Percentiles rank a stretch among this genome's conserved stretches.
Conservation (phyloP, 2,113 vertebrate species). For the Maccullochella peelii region DNA sequence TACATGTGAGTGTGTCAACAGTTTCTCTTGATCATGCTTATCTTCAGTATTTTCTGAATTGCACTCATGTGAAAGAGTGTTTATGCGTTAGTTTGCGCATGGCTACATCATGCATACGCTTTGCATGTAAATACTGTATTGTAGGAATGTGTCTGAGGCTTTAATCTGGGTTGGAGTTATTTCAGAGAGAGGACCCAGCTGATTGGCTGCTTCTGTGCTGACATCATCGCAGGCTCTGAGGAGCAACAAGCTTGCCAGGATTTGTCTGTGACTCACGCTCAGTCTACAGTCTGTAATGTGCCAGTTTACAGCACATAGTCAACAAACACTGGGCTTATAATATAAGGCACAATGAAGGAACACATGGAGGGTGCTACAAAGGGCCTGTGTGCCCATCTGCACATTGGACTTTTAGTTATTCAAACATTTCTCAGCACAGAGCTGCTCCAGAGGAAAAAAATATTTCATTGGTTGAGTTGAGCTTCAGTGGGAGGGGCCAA, state of each 20-base stretch:
- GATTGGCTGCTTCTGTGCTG: constrained; percentile 43
- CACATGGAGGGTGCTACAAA: constrained; percentile 53
- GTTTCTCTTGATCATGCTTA: not conserved
- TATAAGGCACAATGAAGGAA: constrained; percentile 55
- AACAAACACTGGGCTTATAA: constrained; percentile 59
- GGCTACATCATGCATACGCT: not conserved
- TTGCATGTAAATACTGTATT: constrained; percentile 2
- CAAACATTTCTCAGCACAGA: not conserved
- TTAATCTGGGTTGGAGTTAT: constrained; percentile 33
- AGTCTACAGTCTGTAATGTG: constrained; percentile 53
- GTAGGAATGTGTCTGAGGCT: constrained; percentile 21
- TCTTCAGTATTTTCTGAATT: not conserved
- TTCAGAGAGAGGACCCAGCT: constrained; percentile 18
- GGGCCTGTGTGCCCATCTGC: constrained; percentile 44
- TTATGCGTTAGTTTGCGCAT: not conserved
- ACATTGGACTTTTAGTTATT: constrained; percentile 28
- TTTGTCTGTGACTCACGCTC: constrained; percentile 60
- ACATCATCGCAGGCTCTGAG: constrained; percentile 44
- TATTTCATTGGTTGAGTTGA: not conserved
- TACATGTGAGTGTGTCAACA: constrained; percentile 3
- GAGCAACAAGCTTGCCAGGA: constrained; percentile 52
- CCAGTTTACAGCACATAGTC: constrained; percentile 55
- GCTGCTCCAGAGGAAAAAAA: not conserved
- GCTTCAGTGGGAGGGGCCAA: constrained; percentile 6
- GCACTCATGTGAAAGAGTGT: not conserved